Evolutionary conservation across 2,797 vertebrate species (phyloP).

Genomic region (Pseudochirops corinnae): DNA sequence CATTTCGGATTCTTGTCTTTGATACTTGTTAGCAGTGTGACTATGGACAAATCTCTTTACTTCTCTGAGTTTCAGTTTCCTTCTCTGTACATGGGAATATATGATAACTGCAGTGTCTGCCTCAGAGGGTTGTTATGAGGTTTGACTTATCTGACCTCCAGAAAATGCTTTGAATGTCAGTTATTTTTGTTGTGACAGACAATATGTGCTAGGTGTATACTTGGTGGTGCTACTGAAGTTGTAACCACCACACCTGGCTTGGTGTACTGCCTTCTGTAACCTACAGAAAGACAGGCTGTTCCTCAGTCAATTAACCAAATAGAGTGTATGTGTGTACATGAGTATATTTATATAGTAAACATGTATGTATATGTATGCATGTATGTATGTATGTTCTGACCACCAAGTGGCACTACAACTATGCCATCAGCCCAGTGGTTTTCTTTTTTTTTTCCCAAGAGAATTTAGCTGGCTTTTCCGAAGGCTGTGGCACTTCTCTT

Average conservation of each 20-base stretch:
- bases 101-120: background rate
- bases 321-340: background rate
- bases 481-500: background rate
- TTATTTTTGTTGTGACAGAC: background rate
- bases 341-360: background rate
- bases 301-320: background rate
- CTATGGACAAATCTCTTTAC: background rate
- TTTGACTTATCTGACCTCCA: background rate
- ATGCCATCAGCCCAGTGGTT: background rate
- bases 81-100: background rate
- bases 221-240: background rate
- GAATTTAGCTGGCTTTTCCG: background rate
- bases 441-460: background rate
- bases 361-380: background rate
- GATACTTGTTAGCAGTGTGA: background rate
- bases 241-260: background rate
- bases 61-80: background rate
- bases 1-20: background rate
- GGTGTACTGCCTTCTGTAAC: background rate
- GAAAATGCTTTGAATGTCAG: background rate
- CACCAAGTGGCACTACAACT: background rate
- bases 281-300: background rate
- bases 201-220: background rate
- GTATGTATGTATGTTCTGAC: background rate
- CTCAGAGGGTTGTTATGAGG: background rate